Conservation (phyloP, 2,888 invertebrate species). For the Sialis lutaria region DNA sequence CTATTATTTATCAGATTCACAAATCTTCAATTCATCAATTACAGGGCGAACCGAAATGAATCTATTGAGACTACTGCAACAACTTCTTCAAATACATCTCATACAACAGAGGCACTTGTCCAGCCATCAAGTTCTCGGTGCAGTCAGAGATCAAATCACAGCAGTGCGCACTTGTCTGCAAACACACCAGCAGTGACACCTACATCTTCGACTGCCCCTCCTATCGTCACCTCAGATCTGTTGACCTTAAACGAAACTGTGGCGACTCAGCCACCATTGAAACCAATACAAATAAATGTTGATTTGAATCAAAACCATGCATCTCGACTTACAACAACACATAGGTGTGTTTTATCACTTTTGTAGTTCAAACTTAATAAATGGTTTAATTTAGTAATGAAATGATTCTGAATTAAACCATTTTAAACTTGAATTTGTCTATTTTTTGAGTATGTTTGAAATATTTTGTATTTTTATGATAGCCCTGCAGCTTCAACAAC, state of each 20-base stretch:
- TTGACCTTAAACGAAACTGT: not conserved
- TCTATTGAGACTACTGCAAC: slow-evolving; percentile 25
- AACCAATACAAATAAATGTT: not conserved
- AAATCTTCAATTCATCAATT: slow-evolving; percentile 24
- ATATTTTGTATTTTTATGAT: not conserved
- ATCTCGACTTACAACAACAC: not conserved
- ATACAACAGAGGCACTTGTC: not conserved
- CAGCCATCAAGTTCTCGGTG: slow-evolving; percentile 6
- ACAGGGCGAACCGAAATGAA: slow-evolving; percentile 37
- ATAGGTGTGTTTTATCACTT: not conserved
- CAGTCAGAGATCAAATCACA: slow-evolving; percentile 1
- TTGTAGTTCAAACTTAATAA: not conserved
- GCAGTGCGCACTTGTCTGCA: not conserved
- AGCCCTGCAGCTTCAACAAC: not conserved
- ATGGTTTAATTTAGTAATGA: no score
- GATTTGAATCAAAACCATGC: slow-evolving; percentile 1
- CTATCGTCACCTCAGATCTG: slow-evolving; percentile 23
- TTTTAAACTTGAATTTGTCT: no score
- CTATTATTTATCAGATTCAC: no score
- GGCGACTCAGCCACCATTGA: not conserved
- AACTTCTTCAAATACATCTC: slow-evolving; percentile 20
- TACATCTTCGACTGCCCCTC: slow-evolving; percentile 11
- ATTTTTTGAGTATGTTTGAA: no score
- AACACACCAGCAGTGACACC: slow-evolving; percentile 1
- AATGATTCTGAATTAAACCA: no score